Evolutionary conservation across 2,797 vertebrate genomes (phyloP), one percentile per base, ranked within the genome.

Genomic region (Danio kyathit): DNA sequence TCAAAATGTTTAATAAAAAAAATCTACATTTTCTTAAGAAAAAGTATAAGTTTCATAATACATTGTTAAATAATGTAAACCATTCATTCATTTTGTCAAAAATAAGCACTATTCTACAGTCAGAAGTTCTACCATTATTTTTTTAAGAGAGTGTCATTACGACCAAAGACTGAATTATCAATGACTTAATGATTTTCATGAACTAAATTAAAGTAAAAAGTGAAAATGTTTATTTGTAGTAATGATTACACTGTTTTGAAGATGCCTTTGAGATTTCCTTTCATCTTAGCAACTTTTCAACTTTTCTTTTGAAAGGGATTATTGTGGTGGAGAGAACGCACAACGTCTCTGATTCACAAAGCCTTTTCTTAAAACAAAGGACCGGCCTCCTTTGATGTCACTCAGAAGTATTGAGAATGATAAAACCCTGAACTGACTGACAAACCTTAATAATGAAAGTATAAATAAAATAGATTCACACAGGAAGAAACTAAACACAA

Each of bases 311-410:
- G 19, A 21, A 8, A 48, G 16, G 51, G 11, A 40, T 16, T 51
- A 59, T 12, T 52, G 5, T 43, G 12, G 44, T 59, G 60, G 46
- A 17, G 41, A 67, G 17, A 64, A 41, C 16, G 11, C 7, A 52
- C 44, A 51, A 57, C 74, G 5, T 54, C 44, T 73, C 56, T 13
- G n/a, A 60, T 59, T 51, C n/a, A 65, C 0, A 41, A 59, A 52
- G 60, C 72, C 8, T 10, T 52, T 8, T 66, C 66, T 72, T 29
- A 11, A 56, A 73, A 52, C 48, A 57, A 74, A 56, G 56, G 64
- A 17, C 63, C 66, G 17, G 12, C 16, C 11, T 14, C 67, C 54
- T 74, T 79, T 79, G 52, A 74, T 54, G 9, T 44, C 14, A 70
- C 43, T 56, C 7, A 56, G n/a, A 63, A 64, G 21, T 21, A 2